Base-by-base conservation (phyloP, 2,113 vertebrate genomes). In the Micronycteris hirsuta region DNA sequence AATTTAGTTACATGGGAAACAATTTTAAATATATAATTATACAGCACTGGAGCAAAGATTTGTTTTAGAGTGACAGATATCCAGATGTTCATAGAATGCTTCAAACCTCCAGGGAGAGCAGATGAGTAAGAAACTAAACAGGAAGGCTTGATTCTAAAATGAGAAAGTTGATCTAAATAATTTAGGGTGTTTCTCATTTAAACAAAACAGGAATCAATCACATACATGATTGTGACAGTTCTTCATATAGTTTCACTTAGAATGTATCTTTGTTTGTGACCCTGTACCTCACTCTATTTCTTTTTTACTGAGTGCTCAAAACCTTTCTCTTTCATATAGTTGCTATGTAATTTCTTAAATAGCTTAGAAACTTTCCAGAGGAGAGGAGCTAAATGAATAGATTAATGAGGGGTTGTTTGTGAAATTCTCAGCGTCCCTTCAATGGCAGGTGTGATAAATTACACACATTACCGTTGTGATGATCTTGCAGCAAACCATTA, bases 361-460 rank as follows among this genome's bases (percentile, higher is more conserved):
- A 83, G 91, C 68, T 95, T 83, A 67, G 54, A 63, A 83, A 89
- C 13, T 92, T 93, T 86, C 52, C 56, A 91, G 76, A 90, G 68
- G 31, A 92, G 96, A 90, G 67, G 56, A 38, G 31, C 54, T 92
- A 95, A 93, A 38, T 94, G 70, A 91, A 68, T 82, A 96, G 92
- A 97, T 96, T 67, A 91, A 93, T 61, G 73, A 96, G 54, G 36
- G 56, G 33, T 45, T 61, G 7, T 68, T 95, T 78, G 65, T 90
- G 68, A 92, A 93, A 86, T 89, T 94, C 92, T 85, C 85, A 49
- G 86, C 73, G 65, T 33, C 78, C 68, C 47, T 61, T 96, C 49
- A 45, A 13, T 89, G 95, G 92, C 95, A 96, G 88, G 52, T 86
- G 86, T 92, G 87, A 83, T 86, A 73, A 95, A 95, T 89, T 71